Evolutionary conservation across 2,113 vertebrate species (phyloP).

Genomic region (Ceratotherium simum): DNA sequence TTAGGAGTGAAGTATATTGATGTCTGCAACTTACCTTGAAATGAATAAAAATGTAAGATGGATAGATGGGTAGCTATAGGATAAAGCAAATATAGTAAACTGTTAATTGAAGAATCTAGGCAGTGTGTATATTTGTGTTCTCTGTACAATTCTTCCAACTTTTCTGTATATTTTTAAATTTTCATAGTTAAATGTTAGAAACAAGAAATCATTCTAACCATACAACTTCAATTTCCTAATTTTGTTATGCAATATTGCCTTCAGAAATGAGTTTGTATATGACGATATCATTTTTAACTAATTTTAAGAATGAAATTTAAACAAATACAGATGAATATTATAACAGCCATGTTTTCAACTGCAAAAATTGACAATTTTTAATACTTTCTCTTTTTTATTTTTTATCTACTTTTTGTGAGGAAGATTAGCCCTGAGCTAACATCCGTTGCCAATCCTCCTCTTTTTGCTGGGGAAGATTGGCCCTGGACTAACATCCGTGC

Average conservation of each 20-base stretch:
- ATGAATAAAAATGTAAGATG: background rate
- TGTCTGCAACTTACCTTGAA: background rate
- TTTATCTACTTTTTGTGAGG: no score
- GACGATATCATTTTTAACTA: background rate
- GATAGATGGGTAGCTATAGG: background rate
- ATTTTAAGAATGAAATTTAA: constrained; percentile 9
- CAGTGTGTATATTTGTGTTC: background rate
- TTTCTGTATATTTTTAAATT: background rate
- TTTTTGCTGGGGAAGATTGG: no score
- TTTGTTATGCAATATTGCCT: background rate
- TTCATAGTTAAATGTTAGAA: background rate
- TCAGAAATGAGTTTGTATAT: background rate
- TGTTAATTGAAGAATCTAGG: background rate
- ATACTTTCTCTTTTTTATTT: background rate
- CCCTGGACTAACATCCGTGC: no score
- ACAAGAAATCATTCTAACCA: background rate
- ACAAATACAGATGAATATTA: background rate
- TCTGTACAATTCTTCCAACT: background rate
- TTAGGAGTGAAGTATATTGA: background rate
- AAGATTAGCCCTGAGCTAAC: no score
- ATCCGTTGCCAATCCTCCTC: no score
- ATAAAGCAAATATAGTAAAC: background rate
- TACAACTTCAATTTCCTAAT: background rate
- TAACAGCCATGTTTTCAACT: background rate
- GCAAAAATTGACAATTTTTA: background rate